Conservation (phyloP, 2,113 vertebrate genomes). For the Ptychochromis oligacanthus region DNA sequence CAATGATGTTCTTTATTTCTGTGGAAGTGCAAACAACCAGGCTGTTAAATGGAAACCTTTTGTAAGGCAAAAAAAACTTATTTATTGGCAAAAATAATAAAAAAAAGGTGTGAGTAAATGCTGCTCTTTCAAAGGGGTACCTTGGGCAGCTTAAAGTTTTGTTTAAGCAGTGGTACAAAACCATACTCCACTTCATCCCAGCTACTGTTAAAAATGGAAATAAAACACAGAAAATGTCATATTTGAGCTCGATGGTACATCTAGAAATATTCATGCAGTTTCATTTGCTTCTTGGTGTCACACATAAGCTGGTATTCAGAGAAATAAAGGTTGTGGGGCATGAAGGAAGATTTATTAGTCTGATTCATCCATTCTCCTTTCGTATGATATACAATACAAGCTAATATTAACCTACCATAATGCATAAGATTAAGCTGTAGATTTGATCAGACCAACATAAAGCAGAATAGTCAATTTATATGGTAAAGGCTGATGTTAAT, state of each 20-base stretch:
- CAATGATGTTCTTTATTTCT: background rate
- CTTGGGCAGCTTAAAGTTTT: background rate
- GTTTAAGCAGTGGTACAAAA: background rate
- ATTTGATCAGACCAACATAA: background rate
- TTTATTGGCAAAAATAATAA: slow-evolving; percentile 43
- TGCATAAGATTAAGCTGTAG: background rate
- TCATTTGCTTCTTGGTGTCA: slow-evolving; percentile 21
- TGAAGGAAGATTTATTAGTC: slow-evolving; percentile 7
- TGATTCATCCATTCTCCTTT: background rate
- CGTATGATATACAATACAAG: background rate
- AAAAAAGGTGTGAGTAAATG: slow-evolving; percentile 5
- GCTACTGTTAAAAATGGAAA: too few species aligned
- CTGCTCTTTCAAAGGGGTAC: background rate
- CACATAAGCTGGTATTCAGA: background rate
- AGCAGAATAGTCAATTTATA: background rate
- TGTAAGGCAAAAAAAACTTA: slow-evolving; percentile 18
- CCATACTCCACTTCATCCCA: slow-evolving; percentile 12
- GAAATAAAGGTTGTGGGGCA: slow-evolving; percentile 60
- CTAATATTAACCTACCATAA: background rate
- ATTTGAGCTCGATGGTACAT: background rate
- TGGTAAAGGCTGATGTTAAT: background rate
- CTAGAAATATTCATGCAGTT: background rate
- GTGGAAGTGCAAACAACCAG: slow-evolving; percentile 17
- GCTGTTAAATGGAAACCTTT: background rate
- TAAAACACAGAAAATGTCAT: background rate